Conservation (phyloP, 2,888 invertebrate genomes). For the Beris morrisii region DNA sequence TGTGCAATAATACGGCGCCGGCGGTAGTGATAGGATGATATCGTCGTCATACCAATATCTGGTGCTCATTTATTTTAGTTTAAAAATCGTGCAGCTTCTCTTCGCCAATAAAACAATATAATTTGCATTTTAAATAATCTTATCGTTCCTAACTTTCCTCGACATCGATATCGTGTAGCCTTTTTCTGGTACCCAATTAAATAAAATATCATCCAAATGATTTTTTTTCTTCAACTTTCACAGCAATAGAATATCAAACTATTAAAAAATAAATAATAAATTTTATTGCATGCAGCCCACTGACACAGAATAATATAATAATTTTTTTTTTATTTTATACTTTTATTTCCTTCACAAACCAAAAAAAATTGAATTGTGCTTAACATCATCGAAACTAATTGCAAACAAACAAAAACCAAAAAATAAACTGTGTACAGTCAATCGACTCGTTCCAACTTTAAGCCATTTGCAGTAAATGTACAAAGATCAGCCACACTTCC, state of each 20-base stretch:
- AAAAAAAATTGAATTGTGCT: conserved; percentile 19
- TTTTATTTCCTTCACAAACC: conserved; percentile 22
- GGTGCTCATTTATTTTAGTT: too few relatives aligned
- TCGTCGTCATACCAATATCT: too few relatives aligned
- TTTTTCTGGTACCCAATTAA: too few relatives aligned
- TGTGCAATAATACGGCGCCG: too few relatives aligned
- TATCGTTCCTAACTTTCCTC: too few relatives aligned
- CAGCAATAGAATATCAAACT: neutral
- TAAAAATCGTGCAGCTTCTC: too few relatives aligned
- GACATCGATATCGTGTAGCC: too few relatives aligned
- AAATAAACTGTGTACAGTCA: conserved; percentile 46
- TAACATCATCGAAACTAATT: conserved; percentile 19
- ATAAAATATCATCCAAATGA: conserved; percentile 24
- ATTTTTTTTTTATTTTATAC: conserved; percentile 1
- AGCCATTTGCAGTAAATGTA: conserved; percentile 59
- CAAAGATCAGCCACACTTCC: conserved; percentile 88
- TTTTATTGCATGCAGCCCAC: conserved; percentile 6
- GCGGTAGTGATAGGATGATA: too few relatives aligned
- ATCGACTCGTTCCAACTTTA: conserved; percentile 57
- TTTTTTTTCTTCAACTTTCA: conserved; percentile 7
- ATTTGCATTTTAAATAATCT: too few relatives aligned
- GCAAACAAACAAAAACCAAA: conserved; percentile 2
- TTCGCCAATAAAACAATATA: too few relatives aligned
- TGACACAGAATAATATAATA: conserved; percentile 23
- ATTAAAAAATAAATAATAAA: neutral